These are phyloP conservation scores for Lepidochitona cinerea DNA, from an alignment of 2,888 invertebrate species.

Conservation along the genomic window DNA sequence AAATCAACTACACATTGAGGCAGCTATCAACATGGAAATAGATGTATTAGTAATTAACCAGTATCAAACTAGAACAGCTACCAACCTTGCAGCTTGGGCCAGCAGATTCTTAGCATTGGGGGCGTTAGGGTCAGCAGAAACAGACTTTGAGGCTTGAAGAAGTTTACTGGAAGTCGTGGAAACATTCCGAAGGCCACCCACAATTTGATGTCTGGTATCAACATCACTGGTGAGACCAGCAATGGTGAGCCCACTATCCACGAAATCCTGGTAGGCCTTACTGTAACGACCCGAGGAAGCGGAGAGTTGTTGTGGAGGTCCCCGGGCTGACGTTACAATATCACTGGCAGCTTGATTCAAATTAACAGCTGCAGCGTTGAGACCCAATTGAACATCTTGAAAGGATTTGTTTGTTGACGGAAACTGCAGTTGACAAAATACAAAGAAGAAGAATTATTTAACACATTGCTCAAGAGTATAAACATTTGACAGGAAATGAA, in stretches of 20 bases:
- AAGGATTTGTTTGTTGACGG: conserved; percentile 74
- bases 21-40: no score
- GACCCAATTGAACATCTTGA: conserved; percentile 84
- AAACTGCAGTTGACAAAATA: conserved; percentile 72
- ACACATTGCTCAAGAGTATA: background rate
- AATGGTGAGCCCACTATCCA: conserved; percentile 74
- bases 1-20: no score
- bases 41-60: no score
- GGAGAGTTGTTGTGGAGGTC: conserved; percentile 79
- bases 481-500: no score
- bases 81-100: conserved; percentile 82
- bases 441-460: background rate
- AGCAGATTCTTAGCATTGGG: conserved; percentile 93
- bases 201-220: conserved; percentile 84
- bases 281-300: conserved; percentile 82
- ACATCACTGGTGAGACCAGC: conserved; percentile 75
- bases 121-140: conserved; percentile 89
- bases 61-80: no score
- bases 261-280: conserved; percentile 82
- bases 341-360: conserved; percentile 88
- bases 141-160: conserved; percentile 88
- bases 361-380: conserved; percentile 86
- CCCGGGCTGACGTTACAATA: conserved; percentile 82
- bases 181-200: conserved; percentile 88
- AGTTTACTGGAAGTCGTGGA: conserved; percentile 89